Base-by-base conservation (phyloP, 1,140 invertebrate genomes). In the Vollenhovia emeryi region DNA sequence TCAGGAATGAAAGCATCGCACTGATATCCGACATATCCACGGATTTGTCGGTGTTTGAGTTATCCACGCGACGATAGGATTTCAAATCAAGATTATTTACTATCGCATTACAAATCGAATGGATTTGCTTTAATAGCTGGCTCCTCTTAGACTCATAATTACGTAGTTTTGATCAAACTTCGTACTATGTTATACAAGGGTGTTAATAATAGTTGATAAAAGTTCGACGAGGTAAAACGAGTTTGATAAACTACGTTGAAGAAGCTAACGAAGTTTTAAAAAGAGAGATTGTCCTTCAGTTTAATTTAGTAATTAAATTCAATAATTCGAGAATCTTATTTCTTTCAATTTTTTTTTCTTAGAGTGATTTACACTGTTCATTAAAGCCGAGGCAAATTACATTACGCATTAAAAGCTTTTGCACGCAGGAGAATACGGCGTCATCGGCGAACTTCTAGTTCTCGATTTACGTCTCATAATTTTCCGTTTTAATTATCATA, bases 401-500 rank as follows among this genome's bases (percentile, higher is more conserved):
- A 8, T 82, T 57, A 82, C 66, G 66, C 78, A 59, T 82, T 73
- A 82, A 82, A 45, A 45, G 18, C 50, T 59, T 57, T 73, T 27
- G 66, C 66, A 57, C 78, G 66, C 78, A 43, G 30, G n/a, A 68
- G 52, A 73, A 59, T 59, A 82, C n/a, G 36, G 3, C 13, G 9
- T 79, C 76, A 36, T 18, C 55, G 66, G 15, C 27, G 68, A 88
- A 84, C 45, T 64, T 18, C 64, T 62, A 21, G 68, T 68, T 80
- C 40, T 48, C 45, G 68, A 78, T 87, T 69, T 57, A 55, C 45
- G 66, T 82, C 45, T 76, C 50, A 50, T 69, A 75, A 85, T 87
- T 74, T 80, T 57, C 52, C 52, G 71, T 89, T 80, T 80, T 75
- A 75, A 60, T 85, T 90, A 84, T 89, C 89, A 76, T 68, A 87